Conservation (phyloP, 2,888 invertebrate species). For the Drosophila rellima region DNA sequence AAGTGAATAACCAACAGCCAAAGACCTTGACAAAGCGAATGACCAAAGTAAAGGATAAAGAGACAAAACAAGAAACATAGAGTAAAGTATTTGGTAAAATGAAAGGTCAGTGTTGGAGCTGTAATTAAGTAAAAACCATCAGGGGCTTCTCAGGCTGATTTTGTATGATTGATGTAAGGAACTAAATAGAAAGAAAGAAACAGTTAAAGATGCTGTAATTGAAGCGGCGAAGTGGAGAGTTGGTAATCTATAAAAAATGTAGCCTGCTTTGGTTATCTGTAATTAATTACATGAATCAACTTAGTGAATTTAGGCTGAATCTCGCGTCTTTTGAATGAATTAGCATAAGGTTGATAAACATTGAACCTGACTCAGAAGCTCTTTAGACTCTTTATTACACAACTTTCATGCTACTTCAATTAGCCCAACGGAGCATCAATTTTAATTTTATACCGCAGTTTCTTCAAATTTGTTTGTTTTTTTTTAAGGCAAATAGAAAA, state of each 20-base stretch:
- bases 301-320: too few relatives aligned
- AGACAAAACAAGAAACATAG: not conserved
- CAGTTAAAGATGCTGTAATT: too few relatives aligned
- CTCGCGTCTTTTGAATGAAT: too few relatives aligned
- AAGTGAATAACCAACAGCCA: slow-evolving; percentile 57
- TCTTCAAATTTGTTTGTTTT: not conserved
- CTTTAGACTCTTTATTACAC: not conserved
- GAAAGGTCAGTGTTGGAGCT: slow-evolving; percentile 33
- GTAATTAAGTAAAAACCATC: not conserved
- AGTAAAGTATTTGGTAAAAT: not conserved
- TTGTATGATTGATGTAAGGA: not conserved
- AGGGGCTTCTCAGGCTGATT: not conserved
- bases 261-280: too few relatives aligned
- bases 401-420: not conserved
- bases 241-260: too few relatives aligned
- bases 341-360: too few relatives aligned
- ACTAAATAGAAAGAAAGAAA: not conserved
- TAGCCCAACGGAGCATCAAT: not conserved
- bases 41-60: slow-evolving; percentile 5
- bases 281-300: too few relatives aligned
- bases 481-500: not conserved
- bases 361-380: too few relatives aligned
- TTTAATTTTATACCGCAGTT: not conserved
- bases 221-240: too few relatives aligned
- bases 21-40: slow-evolving; percentile 62